Evolutionary conservation across 2,888 invertebrate genomes (phyloP).

Genomic region (Eurytoma adleriae): DNA sequence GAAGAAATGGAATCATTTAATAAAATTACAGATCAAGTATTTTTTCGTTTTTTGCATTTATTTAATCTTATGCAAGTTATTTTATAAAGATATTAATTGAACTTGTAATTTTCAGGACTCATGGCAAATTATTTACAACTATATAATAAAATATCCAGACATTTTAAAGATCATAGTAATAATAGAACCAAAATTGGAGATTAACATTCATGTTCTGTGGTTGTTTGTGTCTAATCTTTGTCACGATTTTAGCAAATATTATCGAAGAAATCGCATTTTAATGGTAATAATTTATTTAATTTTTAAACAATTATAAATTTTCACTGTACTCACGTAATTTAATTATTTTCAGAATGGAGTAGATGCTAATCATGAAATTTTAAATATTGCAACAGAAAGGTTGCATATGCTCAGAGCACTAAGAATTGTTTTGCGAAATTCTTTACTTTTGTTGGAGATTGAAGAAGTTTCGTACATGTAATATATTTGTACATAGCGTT

Average conservation of each 20-base stretch:
- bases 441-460: constrained; percentile 82
- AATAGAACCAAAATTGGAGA: constrained; percentile 76
- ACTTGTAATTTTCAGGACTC: constrained; percentile 81
- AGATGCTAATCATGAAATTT: constrained; percentile 76
- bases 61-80: background rate
- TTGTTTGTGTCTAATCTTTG: constrained; percentile 82
- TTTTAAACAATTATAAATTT: background rate
- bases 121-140: constrained; percentile 85
- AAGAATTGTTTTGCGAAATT: constrained; percentile 81
- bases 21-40: constrained; percentile 46
- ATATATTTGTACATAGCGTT: constrained; percentile 60
- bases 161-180: constrained; percentile 79
- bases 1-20: constrained; percentile 79
- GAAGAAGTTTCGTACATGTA: constrained; percentile 85
- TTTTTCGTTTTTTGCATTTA: background rate
- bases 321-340: background rate
- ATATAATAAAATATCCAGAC: constrained; percentile 82
- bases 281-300: constrained; percentile 77
- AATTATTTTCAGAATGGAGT: constrained; percentile 80
- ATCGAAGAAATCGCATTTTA: constrained; percentile 83
- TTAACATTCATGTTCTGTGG: constrained; percentile 82
- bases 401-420: constrained; percentile 83
- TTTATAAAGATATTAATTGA: background rate
- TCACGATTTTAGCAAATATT: constrained; percentile 84
- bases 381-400: constrained; percentile 80